Conservation (phyloP, 2,113 vertebrate genomes). For the Brevimyrus niger region DNA sequence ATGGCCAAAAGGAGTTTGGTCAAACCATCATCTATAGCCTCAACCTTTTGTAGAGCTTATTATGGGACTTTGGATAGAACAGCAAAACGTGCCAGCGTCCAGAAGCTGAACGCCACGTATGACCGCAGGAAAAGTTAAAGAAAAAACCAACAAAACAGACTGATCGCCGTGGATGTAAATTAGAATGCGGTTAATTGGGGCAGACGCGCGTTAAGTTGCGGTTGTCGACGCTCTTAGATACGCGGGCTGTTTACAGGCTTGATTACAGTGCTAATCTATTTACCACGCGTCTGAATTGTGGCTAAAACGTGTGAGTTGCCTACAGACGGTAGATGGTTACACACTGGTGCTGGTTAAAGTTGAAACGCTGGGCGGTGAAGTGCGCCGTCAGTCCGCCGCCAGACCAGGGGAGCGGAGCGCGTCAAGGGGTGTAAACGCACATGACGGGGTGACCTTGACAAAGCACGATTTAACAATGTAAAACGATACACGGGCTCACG, state of each 20-base stretch:
- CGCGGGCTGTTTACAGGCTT: not conserved
- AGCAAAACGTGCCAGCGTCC: not conserved
- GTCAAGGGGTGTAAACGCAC: not conserved
- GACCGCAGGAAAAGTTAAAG: not conserved
- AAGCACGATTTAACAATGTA: not conserved
- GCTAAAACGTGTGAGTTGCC: not conserved
- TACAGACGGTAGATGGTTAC: not conserved
- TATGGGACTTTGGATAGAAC: not conserved
- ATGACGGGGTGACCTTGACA: not conserved
- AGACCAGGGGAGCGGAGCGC: not conserved
- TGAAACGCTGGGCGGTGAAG: not conserved
- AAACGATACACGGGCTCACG: not conserved
- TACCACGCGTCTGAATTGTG: not conserved
- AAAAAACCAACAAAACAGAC: not conserved
- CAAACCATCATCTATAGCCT: not conserved
- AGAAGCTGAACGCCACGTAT: not conserved
- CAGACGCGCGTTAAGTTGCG: not conserved
- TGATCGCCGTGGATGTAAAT: not conserved
- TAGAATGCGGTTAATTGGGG: not conserved
- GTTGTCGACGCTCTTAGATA: not conserved
- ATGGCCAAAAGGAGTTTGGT: not conserved
- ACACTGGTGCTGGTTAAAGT: not conserved
- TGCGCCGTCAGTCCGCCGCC: not conserved
- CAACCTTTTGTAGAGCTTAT: not conserved
- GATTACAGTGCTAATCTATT: constrained; percentile 12